Base-by-base conservation (phyloP, 2,888 invertebrate genomes). In the Cosmorhoe ocellata region DNA sequence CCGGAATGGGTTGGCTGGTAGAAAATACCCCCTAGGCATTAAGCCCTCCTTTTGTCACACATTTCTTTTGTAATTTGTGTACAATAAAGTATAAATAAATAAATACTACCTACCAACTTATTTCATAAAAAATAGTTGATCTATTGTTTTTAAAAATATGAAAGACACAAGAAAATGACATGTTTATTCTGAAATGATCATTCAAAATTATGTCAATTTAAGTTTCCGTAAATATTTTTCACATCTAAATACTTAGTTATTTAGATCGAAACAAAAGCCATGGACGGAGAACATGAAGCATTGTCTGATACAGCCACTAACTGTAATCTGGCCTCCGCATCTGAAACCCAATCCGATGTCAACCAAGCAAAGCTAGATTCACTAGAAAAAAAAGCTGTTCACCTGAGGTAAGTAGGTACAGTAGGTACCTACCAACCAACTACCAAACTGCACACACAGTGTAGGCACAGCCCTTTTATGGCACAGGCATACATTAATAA, bases 341-440 rank as follows among this genome's bases (percentile, higher is more conserved):
- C 85, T 46, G 86, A 85, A 66, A 79, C 80, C 26, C 51, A 77
- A 53, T 83, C 85, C 46, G 87, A 87, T 59, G 75, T 74, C 51
- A 78, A 78, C 64, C 87, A 87, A 70, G 81, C 82, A 24, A 89
- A 79, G 73, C 69, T 84, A 58, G 89, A 89, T 63, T 79, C 87
- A 13, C 68, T 89, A 53, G 89, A 89, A 59, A 90, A 89, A 68
- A 90, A 90, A 69, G 89, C 90, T 51, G 82, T 87, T 40, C 89
- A 90, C 62, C 65, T 90, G 59, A 83, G 89, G 89, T 56, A 43
- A 26, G 41, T 12, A 40, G 4, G 3, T n/a, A n/a, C n/a, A 33
- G 18, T 40, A 36, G 8, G n/a, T 39, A 32, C 14, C 10, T 39
- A 26, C 10, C 32, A 10, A 37, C 8, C 1, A 8, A 12, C 1